A percentile compares a stretch with the other conserved stretches of the same genome.
phyloP scores from a whole-genome alignment of 2,797 vertebrate genomes.

The Oreortyx pictus region DNA sequence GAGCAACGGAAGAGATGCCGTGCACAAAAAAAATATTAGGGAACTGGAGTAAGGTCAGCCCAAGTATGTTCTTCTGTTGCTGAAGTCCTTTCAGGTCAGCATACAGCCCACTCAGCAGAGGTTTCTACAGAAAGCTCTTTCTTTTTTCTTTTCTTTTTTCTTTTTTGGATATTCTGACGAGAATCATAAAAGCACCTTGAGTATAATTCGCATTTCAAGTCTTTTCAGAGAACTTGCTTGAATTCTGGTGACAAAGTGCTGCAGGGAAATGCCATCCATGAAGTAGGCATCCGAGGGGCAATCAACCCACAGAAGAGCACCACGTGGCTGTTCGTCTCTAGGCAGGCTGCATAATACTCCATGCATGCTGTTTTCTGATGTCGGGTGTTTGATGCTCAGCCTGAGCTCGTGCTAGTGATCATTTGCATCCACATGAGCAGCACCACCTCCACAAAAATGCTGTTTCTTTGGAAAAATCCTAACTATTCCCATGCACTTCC shows the following conservation, averaged over 20 bases:
- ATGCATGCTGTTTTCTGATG: neutral
- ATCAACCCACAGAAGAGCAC: neutral
- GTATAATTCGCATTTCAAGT: neutral
- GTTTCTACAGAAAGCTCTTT: neutral
- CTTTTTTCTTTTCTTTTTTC: neutral
- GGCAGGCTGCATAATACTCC: neutral
- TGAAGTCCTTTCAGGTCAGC: neutral
- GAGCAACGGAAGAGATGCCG: neutral
- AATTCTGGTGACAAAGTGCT: neutral
- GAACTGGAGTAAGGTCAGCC: neutral
- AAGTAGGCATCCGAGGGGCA: neutral
- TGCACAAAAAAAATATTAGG: neutral
- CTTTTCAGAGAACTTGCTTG: neutral
- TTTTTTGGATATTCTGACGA: neutral
- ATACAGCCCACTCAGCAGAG: neutral
- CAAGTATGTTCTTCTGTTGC: neutral
- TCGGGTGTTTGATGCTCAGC: constrained; percentile 40
- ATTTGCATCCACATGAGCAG: constrained; percentile 27
- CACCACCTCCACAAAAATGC: neutral
- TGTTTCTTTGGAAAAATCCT: neutral
- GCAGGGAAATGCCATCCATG: neutral
- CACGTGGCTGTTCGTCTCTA: neutral
- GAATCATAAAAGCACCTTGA: neutral
- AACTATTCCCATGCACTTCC: neutral
- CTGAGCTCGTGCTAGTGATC: neutral